Base-by-base conservation (phyloP, 2,113 vertebrate species). In the Thunnus maccoyii region DNA sequence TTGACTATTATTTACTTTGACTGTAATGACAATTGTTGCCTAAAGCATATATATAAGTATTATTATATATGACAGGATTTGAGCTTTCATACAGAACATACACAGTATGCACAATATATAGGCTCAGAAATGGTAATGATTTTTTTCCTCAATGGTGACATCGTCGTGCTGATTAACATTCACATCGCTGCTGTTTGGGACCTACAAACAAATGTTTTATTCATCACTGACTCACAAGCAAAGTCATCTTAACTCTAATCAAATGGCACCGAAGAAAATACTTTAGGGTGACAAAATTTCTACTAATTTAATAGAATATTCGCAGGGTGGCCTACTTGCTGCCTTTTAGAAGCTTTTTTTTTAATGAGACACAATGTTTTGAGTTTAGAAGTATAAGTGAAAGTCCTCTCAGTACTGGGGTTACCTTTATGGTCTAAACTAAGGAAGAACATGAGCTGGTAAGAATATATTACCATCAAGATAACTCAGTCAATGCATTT, bases 201-300 rank as follows among this genome's bases (percentile, higher is more conserved):
- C 81, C 64, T 81, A 83, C 76, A 87, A 89, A 92, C 85, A 93
- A 80, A 93, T 94, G 86, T 91, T 94, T 94, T 90, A 94, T 94
- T 94, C 89, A 93, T 92, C 80, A 87, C 70, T 72, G 76, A 88
- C 74, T 81, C 1, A 4, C 76, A 56, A 80, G 78, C 82, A 84
- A 82, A 89, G 73, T 80, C 71, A 80, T 82, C 75, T 71, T 76
- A 68, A 72, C 14, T 22, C 41, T 84, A 82, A 85, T 85, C 73
- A 83, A 90, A 81, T 74, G 66, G 20, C 1, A 41, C 57, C 54
- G 46, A 71, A 65, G 51, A 73, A 72, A 72, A 55, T n/a, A 73
- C 54, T 78, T 72, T 69, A 76, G 81, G 80, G 71, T 86, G 81
- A 88, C 48, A 50, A 67, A 65, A 78, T 70, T 32, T 67, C 22